Conservation (phyloP, 2,888 invertebrate species). For the Tetanocera ferruginea region DNA sequence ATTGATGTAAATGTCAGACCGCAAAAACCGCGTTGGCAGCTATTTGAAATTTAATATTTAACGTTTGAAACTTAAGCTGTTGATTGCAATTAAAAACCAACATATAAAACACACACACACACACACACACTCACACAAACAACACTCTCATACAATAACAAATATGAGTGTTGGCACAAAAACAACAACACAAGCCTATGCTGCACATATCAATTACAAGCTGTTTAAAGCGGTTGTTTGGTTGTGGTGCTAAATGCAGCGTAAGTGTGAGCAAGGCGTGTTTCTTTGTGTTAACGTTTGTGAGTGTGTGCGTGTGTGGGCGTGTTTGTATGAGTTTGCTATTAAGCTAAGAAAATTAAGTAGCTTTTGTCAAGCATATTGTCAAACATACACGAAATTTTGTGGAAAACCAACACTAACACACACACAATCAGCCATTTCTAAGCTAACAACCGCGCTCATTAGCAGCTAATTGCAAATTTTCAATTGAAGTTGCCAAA, state of each 20-base stretch:
- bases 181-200: too few species aligned
- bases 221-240: too few species aligned
- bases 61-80: neutral
- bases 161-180: slow-evolving; percentile 34
- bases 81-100: slow-evolving; percentile 21
- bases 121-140: slow-evolving; percentile 15
- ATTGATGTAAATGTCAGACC: too few species aligned
- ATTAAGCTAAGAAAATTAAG: neutral
- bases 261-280: too few species aligned
- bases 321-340: slow-evolving; percentile 11
- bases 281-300: too few species aligned
- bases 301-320: neutral
- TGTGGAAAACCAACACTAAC: neutral
- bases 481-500: slow-evolving; percentile 16
- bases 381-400: neutral
- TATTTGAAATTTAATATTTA: slow-evolving; percentile 1
- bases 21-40: neutral
- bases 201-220: too few species aligned
- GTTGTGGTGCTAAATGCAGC: too few species aligned
- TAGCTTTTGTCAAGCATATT: too few species aligned
- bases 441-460: slow-evolving; percentile 6
- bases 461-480: slow-evolving; percentile 29
- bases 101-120: slow-evolving; percentile 27
- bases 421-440: neutral
- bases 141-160: slow-evolving; percentile 8